These are phyloP conservation scores for Bhutanitis thaidina DNA, from an alignment of 2,888 invertebrate genomes.

Conservation along the genomic window DNA sequence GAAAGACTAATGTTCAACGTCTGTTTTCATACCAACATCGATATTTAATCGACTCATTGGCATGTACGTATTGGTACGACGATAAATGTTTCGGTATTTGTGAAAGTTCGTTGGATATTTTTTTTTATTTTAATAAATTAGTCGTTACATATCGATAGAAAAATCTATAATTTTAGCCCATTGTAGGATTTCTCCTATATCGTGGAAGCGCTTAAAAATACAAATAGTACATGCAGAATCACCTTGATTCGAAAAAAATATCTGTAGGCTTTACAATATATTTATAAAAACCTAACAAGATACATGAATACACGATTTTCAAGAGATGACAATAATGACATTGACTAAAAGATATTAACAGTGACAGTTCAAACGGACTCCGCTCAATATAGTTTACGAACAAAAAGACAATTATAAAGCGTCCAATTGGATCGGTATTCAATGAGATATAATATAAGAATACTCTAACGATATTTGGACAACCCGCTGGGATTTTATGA, in stretches of 20 bases:
- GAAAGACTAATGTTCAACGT: slow-evolving; percentile 70
- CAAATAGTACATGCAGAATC: too few relatives aligned
- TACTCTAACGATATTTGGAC: slow-evolving; percentile 61
- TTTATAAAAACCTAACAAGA: too few relatives aligned
- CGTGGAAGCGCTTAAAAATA: too few relatives aligned
- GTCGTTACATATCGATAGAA: too few relatives aligned
- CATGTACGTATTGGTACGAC: slow-evolving; percentile 26
- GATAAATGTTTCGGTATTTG: slow-evolving; percentile 24
- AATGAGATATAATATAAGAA: slow-evolving; percentile 72
- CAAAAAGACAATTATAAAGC: slow-evolving; percentile 60
- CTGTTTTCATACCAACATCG: slow-evolving; percentile 63
- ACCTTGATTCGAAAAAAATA: too few relatives aligned
- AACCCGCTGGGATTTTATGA: slow-evolving; percentile 69
- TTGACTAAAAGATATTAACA: slow-evolving; percentile 12
- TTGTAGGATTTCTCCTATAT: too few relatives aligned
- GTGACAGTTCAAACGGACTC: slow-evolving; percentile 21
- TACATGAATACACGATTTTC: too few relatives aligned
- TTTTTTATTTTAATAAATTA: too few relatives aligned
- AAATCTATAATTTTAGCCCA: too few relatives aligned
- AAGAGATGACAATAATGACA: slow-evolving; percentile 16
- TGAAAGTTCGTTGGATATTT: too few relatives aligned
- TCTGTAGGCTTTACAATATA: too few relatives aligned
- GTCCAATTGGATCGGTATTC: slow-evolving; percentile 71
- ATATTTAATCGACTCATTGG: slow-evolving; percentile 72
- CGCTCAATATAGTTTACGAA: slow-evolving; percentile 49